Base-by-base conservation (phyloP, 2,888 invertebrate species). In the Tetheella fluctuosa region DNA sequence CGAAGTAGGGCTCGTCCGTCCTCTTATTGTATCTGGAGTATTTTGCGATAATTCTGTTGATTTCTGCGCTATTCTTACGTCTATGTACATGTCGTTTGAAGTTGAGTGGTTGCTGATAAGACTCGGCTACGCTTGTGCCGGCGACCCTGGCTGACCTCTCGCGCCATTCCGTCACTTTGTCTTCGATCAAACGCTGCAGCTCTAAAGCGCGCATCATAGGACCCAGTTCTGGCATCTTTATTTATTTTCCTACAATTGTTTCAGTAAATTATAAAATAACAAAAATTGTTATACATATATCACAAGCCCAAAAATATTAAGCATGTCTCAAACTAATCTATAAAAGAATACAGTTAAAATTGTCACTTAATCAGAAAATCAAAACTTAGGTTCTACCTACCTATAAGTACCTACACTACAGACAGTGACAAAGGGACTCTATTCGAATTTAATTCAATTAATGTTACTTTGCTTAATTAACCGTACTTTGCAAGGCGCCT, bases 1-100 rank as follows among this genome's bases (percentile, higher is more conserved):
- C 64, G n/a, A 66, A 70, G 67, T 74, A 70, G 74, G 83, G 83
- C 71, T 88, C 88, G 84, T 84, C 86, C 79, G 89, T 70, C 80
- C 89, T 86, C 83, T 85, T 88, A 75, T 82, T 86, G 68, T 89
- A 85, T 75, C 82, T 89, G 62, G 93, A 93, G 83, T 93, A 93
- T 84, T 93, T 93, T 83, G 92, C 87, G 87, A 93, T 90, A 85
- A 93, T 93, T 90, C 89, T 92, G 79, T 93, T 93, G 83, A 93
- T 90, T 90, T 93, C 93, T 80, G 89, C 87, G 83, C 90, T 91
- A 79, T 92, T 92, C 82, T 93, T 93, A 80, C 93, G 91, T 77
- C 90, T 85, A 83, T 92, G 88, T 76, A 88, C 86, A 83, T 90
- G 91, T 72, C 93, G 91, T 77, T 88, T 91, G 81, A 93, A 93